These are phyloP conservation scores for Morus bassanus DNA, from an alignment of 2,797 vertebrate species.

Conservation along the genomic window DNA sequence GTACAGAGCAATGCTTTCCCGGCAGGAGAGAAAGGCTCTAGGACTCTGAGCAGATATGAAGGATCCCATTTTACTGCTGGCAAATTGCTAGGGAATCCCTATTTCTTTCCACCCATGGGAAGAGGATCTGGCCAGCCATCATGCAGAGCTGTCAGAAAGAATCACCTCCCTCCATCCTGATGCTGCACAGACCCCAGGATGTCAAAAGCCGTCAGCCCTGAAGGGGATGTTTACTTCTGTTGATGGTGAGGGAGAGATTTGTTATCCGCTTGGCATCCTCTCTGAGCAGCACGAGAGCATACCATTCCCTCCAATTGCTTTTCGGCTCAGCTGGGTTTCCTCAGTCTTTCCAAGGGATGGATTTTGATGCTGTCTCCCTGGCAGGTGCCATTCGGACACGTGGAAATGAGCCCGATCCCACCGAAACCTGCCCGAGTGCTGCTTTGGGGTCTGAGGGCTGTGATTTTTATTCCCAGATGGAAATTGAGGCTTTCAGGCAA, in stretches of 20 bases:
- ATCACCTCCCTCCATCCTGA: constrained; percentile 32
- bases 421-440: not conserved
- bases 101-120: not conserved
- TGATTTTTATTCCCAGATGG: not conserved
- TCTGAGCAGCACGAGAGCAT: not conserved
- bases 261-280: not conserved
- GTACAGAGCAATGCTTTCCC: not conserved
- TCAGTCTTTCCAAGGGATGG: not conserved
- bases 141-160: not conserved
- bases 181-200: not conserved
- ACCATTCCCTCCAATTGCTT: not conserved
- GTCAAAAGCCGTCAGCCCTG: not conserved
- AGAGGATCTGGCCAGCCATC: not conserved
- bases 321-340: not conserved
- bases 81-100: constrained; percentile 16
- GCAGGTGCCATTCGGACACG: constrained; percentile 47
- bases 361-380: not conserved
- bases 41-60: not conserved
- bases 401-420: not conserved
- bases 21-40: not conserved
- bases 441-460: not conserved
- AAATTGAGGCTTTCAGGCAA: not conserved
- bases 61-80: not conserved
- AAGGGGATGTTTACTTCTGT: not conserved
- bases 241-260: not conserved